phyloP scores from a whole-genome alignment of 2,113 vertebrate species.

The Phaetusa simplex region DNA sequence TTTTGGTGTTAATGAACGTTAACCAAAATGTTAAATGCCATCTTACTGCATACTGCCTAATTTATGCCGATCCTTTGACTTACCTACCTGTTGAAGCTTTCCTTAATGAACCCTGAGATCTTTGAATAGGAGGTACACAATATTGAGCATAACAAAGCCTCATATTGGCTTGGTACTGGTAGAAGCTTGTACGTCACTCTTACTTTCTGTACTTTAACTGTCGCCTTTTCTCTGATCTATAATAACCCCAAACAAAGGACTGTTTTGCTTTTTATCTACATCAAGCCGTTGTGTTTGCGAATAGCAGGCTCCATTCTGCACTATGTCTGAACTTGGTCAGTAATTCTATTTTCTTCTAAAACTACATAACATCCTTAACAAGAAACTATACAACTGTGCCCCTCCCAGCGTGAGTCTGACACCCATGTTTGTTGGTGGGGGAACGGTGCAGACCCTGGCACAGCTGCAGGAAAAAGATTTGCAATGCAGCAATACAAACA shows the following conservation, averaged over 20 bases:
- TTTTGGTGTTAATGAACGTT: neutral
- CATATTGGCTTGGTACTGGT: neutral
- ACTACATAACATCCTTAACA: neutral
- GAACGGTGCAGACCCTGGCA: neutral
- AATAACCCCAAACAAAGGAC: neutral
- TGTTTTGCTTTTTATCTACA: neutral
- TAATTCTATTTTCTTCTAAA: neutral
- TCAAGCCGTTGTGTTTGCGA: neutral
- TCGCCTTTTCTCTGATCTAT: neutral
- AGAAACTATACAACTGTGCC: neutral
- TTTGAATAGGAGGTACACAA: neutral
- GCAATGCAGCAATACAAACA: neutral
- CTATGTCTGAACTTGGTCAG: neutral
- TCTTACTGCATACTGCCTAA: neutral
- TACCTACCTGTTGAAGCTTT: neutral
- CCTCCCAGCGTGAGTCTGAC: neutral
- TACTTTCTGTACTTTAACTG: neutral
- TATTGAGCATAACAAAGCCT: neutral
- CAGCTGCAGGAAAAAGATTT: neutral
- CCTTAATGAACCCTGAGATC: neutral
- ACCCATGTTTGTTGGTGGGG: neutral
- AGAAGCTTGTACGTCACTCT: neutral
- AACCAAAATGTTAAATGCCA: neutral
- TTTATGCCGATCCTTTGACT: neutral
- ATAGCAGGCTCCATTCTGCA: neutral